Evolutionary conservation across 2,113 vertebrate genomes (phyloP).

Genomic region (Xyliphius kryptos): DNA sequence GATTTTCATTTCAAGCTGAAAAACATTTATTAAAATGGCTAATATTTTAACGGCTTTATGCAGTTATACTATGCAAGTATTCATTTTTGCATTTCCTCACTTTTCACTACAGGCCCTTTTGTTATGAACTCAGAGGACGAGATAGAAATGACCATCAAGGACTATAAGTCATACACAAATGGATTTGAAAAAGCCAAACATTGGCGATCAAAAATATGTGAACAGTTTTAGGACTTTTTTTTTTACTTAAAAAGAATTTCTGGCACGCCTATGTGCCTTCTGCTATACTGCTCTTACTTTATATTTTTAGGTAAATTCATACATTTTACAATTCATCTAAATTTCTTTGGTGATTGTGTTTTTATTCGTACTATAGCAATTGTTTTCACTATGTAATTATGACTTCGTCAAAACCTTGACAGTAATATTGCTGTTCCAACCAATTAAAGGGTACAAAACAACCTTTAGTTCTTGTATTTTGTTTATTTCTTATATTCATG

Average conservation of each 20-base stretch:
- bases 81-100: too few relatives aligned
- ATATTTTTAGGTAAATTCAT: too few relatives aligned
- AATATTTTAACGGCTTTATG: too few relatives aligned
- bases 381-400: neutral
- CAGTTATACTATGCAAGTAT: too few relatives aligned
- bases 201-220: constrained; percentile 68
- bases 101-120: constrained; percentile 61
- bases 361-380: neutral
- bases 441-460: constrained; percentile 27
- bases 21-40: too few relatives aligned
- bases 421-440: neutral
- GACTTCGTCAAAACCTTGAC: too few relatives aligned
- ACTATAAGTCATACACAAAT: constrained; percentile 62
- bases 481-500: constrained; percentile 65
- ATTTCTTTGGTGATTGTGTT: neutral
- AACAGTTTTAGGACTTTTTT: neutral
- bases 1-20: too few relatives aligned
- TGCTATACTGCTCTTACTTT: too few relatives aligned
- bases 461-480: constrained; percentile 50
- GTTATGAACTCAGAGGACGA: constrained; percentile 74
- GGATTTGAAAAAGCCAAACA: constrained; percentile 68
- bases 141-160: constrained; percentile 64
- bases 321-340: neutral
- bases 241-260: neutral
- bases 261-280: too few relatives aligned